phyloP scores from a whole-genome alignment of 1,140 invertebrate species.

The Euwallacea similis region DNA sequence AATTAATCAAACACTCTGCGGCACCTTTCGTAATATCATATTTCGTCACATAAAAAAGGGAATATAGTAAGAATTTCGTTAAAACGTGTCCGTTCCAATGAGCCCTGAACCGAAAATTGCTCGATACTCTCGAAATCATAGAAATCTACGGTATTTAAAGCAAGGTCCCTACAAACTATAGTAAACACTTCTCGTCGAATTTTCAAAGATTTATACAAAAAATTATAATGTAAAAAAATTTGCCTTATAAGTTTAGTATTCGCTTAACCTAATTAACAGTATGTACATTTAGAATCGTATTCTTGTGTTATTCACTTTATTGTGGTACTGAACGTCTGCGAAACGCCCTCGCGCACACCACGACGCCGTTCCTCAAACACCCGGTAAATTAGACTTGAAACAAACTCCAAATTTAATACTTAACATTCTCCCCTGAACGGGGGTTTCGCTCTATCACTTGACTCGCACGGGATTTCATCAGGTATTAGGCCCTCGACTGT shows the following conservation, averaged over 20 bases:
- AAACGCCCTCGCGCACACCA: too few relatives aligned
- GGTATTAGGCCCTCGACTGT: background rate
- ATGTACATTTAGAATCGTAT: constrained; percentile 57
- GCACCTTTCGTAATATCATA: constrained; percentile 7
- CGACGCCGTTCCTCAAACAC: too few relatives aligned
- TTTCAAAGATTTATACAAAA: constrained; percentile 35
- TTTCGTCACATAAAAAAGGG: constrained; percentile 9
- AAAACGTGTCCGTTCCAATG: background rate
- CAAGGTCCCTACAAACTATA: constrained; percentile 32
- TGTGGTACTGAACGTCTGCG: too few relatives aligned
- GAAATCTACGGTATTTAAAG: constrained; percentile 32
- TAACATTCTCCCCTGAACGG: too few relatives aligned
- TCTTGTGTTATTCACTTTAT: constrained; percentile 42
- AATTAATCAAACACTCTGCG: constrained; percentile 23
- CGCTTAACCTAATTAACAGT: constrained; percentile 52
- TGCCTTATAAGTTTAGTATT: constrained; percentile 20
- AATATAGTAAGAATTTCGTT: constrained; percentile 15
- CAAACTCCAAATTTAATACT: too few relatives aligned
- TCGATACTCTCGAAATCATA: too few relatives aligned
- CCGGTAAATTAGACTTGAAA: too few relatives aligned
- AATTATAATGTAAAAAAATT: constrained; percentile 31
- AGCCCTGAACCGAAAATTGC: too few relatives aligned
- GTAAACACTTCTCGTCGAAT: constrained; percentile 13
- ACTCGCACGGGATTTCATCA: constrained; percentile 39
- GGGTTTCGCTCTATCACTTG: constrained; percentile 21